Base-by-base conservation (phyloP, 1,140 invertebrate genomes). In the Drosophila athabasca region DNA sequence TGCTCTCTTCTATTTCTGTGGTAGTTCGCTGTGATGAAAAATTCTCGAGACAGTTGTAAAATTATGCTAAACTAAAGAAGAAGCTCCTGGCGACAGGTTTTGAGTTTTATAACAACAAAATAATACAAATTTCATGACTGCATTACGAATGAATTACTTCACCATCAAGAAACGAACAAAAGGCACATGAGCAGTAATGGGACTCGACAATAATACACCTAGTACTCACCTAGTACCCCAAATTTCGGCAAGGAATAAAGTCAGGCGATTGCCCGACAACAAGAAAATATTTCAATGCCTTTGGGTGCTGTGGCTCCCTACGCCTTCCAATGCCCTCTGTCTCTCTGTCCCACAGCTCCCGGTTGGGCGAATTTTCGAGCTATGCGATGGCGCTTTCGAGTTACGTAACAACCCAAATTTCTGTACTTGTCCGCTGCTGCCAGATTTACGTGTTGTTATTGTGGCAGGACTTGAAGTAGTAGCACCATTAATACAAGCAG, bases 371-470 rank as follows among this genome's bases (percentile, higher is more conserved):
- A 81, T 52, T 84, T 84, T 87, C 87, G 82, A 84, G 77, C 75
- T 53, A 71, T 51, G 55, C 64, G 53, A 76, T 66, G 55, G 68
- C 59, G 62, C 58, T 62, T 72, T 58, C 55, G 43, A 59, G 54
- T 50, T 50, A 51, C 66, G 66, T 69, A 69, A 69, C 73, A 77
- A 77, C 73, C 65, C 48, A 49, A 77, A 45, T 77, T 76, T 65
- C 64, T 73, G n/a, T 77, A 70, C 73, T n/a, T 76, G 74, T 77
- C 74, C 76, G 74, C 73, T 77, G 74, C 64, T 77, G 73, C 74
- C 83, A 87, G 82, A 87, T 88, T 87, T 88, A 87, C 83, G 78
- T 85, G 77, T 84, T 80, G 80, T 80, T 77, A 74, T 74, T 81
- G 76, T 83, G 54, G 71, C 75, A 70, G 49, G 46, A 85, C 43